Base-by-base conservation (phyloP, 2,888 invertebrate genomes). In the Iselma pallidipennis region DNA sequence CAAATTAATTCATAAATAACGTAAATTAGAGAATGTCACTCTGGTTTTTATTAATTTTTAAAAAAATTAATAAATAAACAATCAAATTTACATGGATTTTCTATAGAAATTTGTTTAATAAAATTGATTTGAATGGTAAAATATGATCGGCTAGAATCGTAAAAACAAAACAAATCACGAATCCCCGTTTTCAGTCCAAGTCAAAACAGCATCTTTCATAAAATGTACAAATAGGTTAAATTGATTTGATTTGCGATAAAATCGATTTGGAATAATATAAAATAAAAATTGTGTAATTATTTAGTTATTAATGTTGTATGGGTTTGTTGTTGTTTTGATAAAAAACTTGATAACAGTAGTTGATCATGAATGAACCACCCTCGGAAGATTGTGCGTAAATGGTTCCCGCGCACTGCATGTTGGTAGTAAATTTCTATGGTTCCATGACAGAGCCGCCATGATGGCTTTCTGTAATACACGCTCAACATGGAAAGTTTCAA, bases 391-490 rank as follows among this genome's bases (percentile, higher is more conserved):
- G 75, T 82, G 86, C 86, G 86, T 86, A 85, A 83, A 85, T 83
- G 85, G 85, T 87, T 87, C 87, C 87, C 88, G 88, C 88, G 88
- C 87, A 87, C 85, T 85, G 85, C 87, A 86, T 84, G 84, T 84
- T 84, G 85, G 85, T 85, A 86, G 85, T 87, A 86, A 87, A 87
- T 85, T 86, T 87, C 85, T 76, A 81, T 81, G 80, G 80, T 78
- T 80, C 78, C 80, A 77, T 78, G 81, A 80, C 81, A 81, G 82
- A 82, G 88, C 90, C 90, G 91, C 91, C 91, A 91, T 91, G 90
- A 90, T 90, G 90, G 89, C 90, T 89, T 89, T 87, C 87, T 86
- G 86, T 86, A 86, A 86, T 87, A 87, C 86, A 87, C 87, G 87
- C 86, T 86, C 86, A 86, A 87, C 86, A 87, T 86, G 86, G 85